Evolutionary conservation across 2,113 vertebrate species (phyloP), one percentile per base, ranked within the genome.

Genomic region (Gallinago undulata): DNA sequence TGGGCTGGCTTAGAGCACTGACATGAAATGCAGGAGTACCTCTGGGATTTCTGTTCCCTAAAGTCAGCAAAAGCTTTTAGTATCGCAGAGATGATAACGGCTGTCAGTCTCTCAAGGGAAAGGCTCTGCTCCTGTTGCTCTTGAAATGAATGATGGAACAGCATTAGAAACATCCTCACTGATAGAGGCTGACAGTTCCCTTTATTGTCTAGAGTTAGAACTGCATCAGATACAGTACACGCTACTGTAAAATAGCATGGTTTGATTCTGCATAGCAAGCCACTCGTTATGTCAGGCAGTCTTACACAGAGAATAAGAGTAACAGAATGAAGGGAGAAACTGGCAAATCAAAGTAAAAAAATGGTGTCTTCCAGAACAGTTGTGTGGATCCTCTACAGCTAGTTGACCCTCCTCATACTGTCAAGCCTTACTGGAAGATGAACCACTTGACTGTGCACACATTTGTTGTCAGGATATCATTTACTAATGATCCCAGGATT

Each of bases 81-180:
- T 16, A 84, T 82, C 21, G n/a, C 78, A 82, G 91, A 94, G 93
- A 90, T 57, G 45, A 39, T 90, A 95, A 86, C 33, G 13, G 67
- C 84, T 95, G 91, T 66, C 96, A 93, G 81, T 84, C 47, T 91
- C 88, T 76, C 82, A 51, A 78, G 89, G 72, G 89, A 92, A 92
- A 75, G 73, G 28, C 66, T 93, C 41, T 96, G 78, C 76, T 90
- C 2, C 0, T 90, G 84, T 75, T 93, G 84, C 82, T 94, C 66
- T 90, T 72, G 73, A 92, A 90, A 86, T 70, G 82, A 87, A 86
- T 78, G 91, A 94, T 90, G 37, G 90, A 93, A 91, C 37, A 93
- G 31, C 72, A 93, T 60, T 77, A 84, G 60, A 89, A 92, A 89
- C 66, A 87, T 69, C 63, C 76, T 82, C 30, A 22, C 39, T 84